Conservation (phyloP, 1,140 invertebrate genomes). For the Drosophila neocordata region DNA sequence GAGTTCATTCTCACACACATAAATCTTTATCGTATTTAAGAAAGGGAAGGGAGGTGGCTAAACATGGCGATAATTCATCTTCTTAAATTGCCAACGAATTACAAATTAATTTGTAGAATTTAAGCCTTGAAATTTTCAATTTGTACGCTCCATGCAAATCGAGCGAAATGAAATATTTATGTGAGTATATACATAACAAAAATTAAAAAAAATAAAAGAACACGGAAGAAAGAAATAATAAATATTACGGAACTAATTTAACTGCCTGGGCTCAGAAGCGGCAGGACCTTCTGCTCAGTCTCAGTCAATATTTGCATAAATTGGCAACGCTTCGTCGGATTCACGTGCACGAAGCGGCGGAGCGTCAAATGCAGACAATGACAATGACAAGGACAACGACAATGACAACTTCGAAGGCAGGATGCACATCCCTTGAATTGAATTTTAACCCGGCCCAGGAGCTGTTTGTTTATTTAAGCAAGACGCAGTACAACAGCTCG, state of each 20-base stretch:
- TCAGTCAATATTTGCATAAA: constrained; percentile 79
- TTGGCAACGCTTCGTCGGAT: constrained; percentile 63
- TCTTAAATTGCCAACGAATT: constrained; percentile 72
- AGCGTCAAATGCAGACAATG: constrained; percentile 72
- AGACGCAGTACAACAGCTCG: constrained; percentile 36
- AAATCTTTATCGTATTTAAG: constrained; percentile 56
- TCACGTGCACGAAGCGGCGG: constrained; percentile 67
- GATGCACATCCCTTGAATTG: constrained; percentile 42
- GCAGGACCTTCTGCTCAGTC: constrained; percentile 6
- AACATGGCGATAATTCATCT: constrained; percentile 64
- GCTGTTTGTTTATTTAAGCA: constrained; percentile 70
- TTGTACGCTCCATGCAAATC: constrained; percentile 41
- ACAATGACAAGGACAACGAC: constrained; percentile 54
- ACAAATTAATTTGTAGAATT: constrained; percentile 75
- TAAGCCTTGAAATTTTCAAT: constrained; percentile 60
- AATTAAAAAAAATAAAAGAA: constrained; percentile 44
- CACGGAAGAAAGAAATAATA: constrained; percentile 59
- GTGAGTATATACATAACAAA: constrained; percentile 30
- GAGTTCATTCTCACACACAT: constrained; percentile 35
- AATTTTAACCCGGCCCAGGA: constrained; percentile 16
- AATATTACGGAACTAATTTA: constrained; percentile 81
- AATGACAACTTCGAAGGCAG: constrained; percentile 9
- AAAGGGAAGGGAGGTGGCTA: too few species aligned
- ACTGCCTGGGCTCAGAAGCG: constrained; percentile 38
- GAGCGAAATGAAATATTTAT: constrained; percentile 69